These are phyloP conservation scores for Piaya cayana DNA, from an alignment of 2,113 vertebrate species.

Conservation along the genomic window DNA sequence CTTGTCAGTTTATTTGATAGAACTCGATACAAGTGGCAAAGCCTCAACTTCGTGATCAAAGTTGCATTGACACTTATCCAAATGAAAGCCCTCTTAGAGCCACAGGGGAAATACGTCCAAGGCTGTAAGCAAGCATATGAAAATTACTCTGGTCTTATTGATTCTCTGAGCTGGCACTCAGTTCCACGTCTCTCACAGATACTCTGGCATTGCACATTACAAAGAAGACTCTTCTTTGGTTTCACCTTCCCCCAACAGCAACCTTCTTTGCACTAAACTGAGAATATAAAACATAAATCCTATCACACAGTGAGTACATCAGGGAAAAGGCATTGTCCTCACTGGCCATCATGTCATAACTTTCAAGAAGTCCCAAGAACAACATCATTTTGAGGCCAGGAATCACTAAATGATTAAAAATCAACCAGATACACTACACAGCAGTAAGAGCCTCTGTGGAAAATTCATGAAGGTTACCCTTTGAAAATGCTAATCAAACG, in stretches of 20 bases:
- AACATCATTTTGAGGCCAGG: conserved; percentile 1
- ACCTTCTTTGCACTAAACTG: background rate
- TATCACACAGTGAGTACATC: background rate
- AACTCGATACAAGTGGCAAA: background rate
- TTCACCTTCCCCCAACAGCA: background rate
- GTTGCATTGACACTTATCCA: background rate
- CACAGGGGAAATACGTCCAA: background rate
- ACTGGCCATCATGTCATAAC: fast-evolving
- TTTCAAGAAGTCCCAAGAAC: conserved; percentile 3
- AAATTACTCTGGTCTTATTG: background rate
- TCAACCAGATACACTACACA: background rate
- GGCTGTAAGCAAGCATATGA: background rate
- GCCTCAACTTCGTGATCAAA: conserved; percentile 11
- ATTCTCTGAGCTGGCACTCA: background rate
- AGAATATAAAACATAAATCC: background rate
- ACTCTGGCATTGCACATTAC: background rate
- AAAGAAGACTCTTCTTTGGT: background rate
- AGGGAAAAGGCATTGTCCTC: background rate
- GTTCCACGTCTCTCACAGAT: background rate
- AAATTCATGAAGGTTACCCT: conserved; percentile 50
- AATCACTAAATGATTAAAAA: conserved; percentile 37
- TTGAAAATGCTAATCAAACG: conserved; percentile 54
- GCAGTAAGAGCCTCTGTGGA: background rate
- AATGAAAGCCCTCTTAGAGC: background rate
- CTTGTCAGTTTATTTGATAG: background rate